Conservation (phyloP, 1,140 invertebrate genomes). For the Lethrus apterus region DNA sequence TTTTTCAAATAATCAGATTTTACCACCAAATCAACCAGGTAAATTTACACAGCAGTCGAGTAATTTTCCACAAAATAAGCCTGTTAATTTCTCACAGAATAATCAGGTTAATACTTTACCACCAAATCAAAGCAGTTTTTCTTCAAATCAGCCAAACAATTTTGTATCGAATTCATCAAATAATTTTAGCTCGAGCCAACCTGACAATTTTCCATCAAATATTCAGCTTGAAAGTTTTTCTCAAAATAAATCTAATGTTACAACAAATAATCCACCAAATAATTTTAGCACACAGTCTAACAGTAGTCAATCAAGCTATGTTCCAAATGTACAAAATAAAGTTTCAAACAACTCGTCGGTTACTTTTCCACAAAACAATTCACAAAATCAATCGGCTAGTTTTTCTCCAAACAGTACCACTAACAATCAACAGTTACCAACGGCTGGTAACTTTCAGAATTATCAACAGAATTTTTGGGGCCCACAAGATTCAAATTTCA, state of each 20-base stretch:
- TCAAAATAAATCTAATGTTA: too few relatives aligned
- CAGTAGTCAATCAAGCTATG: conserved; percentile 13
- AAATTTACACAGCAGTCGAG: conserved; percentile 14
- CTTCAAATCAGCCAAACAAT: too few relatives aligned
- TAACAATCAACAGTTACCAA: not conserved
- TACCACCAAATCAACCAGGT: conserved; percentile 7
- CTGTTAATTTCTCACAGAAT: too few relatives aligned
- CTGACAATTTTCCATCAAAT: too few relatives aligned
- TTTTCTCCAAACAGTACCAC: not conserved
- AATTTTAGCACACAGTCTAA: not conserved
- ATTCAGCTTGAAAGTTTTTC: too few relatives aligned
- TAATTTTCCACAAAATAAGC: not conserved
- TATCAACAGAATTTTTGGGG: conserved; percentile 21
- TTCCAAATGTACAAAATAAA: not conserved
- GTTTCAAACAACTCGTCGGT: not conserved
- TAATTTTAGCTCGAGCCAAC: too few relatives aligned
- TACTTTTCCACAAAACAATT: not conserved
- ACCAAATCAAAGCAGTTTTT: too few relatives aligned
- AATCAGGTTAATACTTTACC: too few relatives aligned
- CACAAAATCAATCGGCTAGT: not conserved
- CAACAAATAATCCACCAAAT: too few relatives aligned
- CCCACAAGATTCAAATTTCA: conserved; percentile 8
- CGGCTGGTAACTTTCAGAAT: too few relatives aligned
- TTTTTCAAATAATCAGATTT: too few relatives aligned
- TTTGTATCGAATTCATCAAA: too few relatives aligned